These are phyloP conservation scores for Drosophila neotestacea DNA, from an alignment of 2,888 invertebrate species.

Conservation along the genomic window DNA sequence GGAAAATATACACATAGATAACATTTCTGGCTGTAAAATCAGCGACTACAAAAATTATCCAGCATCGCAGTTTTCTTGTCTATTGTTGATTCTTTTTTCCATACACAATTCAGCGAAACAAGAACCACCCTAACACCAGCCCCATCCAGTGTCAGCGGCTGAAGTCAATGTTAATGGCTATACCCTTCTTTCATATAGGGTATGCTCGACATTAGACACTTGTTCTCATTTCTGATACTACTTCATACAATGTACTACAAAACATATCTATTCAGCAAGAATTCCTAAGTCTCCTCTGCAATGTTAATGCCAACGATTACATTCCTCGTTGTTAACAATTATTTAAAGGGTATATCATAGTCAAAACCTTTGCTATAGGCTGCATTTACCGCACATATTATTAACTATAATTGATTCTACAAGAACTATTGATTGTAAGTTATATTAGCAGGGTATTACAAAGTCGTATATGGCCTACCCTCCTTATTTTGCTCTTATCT, in stretches of 20 bases:
- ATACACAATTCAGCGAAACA: slow-evolving; percentile 22
- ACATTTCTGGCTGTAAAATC: slow-evolving; percentile 56
- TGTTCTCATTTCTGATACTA: too few relatives aligned
- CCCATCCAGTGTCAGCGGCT: neutral
- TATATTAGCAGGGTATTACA: slow-evolving; percentile 8
- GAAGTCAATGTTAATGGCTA: slow-evolving; percentile 44
- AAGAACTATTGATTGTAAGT: too few relatives aligned
- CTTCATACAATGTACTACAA: too few relatives aligned
- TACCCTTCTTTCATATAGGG: neutral
- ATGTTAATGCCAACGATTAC: too few relatives aligned
- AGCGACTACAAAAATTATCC: slow-evolving; percentile 47
- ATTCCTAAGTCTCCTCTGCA: too few relatives aligned
- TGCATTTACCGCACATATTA: too few relatives aligned
- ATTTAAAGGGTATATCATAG: too few relatives aligned
- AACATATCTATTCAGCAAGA: too few relatives aligned
- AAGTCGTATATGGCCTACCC: neutral
- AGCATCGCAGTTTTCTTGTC: slow-evolving; percentile 37
- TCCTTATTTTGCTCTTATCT: neutral
- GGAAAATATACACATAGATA: slow-evolving; percentile 8
- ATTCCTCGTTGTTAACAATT: too few relatives aligned
- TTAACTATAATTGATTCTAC: too few relatives aligned
- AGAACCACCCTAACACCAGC: neutral
- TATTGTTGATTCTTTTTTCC: slow-evolving; percentile 44
- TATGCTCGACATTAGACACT: slow-evolving; percentile 4
- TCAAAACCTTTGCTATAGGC: too few relatives aligned